phyloP scores from a whole-genome alignment of 2,888 invertebrate species.

The Lysandra coridon region DNA sequence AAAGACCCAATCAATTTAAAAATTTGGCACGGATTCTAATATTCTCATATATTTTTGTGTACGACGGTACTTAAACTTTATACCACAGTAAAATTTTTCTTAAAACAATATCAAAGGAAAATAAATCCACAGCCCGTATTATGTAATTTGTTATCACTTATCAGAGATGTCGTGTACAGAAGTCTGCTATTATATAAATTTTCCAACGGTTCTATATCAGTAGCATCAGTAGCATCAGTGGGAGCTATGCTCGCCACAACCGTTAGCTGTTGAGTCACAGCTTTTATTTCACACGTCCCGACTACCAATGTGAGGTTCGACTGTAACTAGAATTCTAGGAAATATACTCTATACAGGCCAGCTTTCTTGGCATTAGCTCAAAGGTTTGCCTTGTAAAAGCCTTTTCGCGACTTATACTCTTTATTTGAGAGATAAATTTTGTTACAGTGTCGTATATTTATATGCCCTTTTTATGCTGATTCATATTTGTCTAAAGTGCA shows the following conservation, averaged over 20 bases:
- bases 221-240: neutral
- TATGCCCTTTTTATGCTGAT: neutral
- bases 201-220: slow-evolving; percentile 26
- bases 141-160: neutral
- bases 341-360: neutral
- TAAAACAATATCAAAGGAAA: neutral
- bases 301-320: slow-evolving; percentile 14
- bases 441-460: neutral
- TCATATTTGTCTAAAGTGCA: neutral
- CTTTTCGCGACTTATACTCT: neutral
- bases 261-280: slow-evolving; percentile 29
- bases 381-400: neutral
- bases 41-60: neutral
- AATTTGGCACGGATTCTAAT: neutral
- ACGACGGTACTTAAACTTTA: neutral
- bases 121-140: neutral
- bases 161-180: neutral
- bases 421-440: neutral
- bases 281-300: slow-evolving; percentile 28
- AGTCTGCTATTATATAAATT: neutral
- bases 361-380: slow-evolving; percentile 3
- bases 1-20: neutral
- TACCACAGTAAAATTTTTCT: neutral
- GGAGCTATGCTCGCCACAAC: slow-evolving; percentile 5
- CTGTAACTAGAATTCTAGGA: slow-evolving; percentile 23